Evolutionary conservation across 2,888 invertebrate species (phyloP), one percentile per base, ranked within the genome.

Genomic region (Elaeidobius kamerunicus): DNA sequence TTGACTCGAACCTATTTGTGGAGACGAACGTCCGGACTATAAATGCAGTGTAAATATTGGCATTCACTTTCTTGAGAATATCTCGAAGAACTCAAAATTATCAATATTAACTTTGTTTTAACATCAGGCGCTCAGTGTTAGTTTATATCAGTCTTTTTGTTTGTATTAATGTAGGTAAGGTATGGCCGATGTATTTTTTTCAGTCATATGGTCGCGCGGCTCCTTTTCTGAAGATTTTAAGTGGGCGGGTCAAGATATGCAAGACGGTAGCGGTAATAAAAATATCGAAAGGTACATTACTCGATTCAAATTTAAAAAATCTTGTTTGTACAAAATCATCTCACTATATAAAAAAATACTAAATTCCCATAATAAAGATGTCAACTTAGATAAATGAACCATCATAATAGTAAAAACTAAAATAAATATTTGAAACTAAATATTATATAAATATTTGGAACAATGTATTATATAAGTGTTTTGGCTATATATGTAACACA

Each of bases 31-130:
- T 67, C 69, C 69, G 69, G 67, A 68, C 69, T 71, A 72, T 73
- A 73, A 73, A 73, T 72, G 72, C 69, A 70, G 68, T 65, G 72
- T 71, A 65, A 73, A 73, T 73, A 73, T 73, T 73, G 68, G 65
- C 63, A 65, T 65, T 70, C 61, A 68, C 69, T 68, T 70, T 71
- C 70, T 68, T 70, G 69, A 67, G 70, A 70, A 70, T 67, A 65
- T 63, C 67, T 68, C 66, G 63, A 62, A 65, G 61, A 63, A 65
- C 66, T 68, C 67, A 66, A 56, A 67, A 69, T 70, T 71, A 70
- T 70, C 69, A 70, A 71, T 71, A 71, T 71, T 70, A 71, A 71
- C 70, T 69, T 67, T 65, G 64, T 65, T 64, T 65, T 65, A 63
- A 60, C 64, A 59, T 62, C 63, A 58, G 59, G 56, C 62, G 57